Conservation (phyloP, 2,113 vertebrate genomes). For the Leiothrix lutea region DNA sequence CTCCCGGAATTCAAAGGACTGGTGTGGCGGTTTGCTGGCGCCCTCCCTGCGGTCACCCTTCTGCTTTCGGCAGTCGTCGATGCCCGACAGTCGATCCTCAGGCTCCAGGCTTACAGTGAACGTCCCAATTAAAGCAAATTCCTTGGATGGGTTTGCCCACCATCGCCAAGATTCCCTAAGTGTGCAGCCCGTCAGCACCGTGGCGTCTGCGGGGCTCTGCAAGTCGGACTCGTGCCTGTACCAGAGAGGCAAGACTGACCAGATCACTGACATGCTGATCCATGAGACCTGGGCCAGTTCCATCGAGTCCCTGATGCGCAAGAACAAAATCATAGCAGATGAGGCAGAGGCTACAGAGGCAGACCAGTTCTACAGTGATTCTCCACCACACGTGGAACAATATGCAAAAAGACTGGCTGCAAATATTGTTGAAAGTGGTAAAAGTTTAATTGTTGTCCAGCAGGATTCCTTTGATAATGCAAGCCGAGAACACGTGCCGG, state of each 20-base stretch:
- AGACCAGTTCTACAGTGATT: slow-evolving; percentile 67
- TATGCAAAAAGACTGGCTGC: slow-evolving; percentile 79
- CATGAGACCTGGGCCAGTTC: slow-evolving; percentile 94
- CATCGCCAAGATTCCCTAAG: slow-evolving; percentile 81
- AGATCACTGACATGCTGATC: slow-evolving; percentile 92
- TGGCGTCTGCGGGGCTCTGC: slow-evolving; percentile 84
- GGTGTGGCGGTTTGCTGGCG: slow-evolving; percentile 82
- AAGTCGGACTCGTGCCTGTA: slow-evolving; percentile 96
- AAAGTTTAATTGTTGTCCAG: slow-evolving; percentile 68
- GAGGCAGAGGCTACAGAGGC: slow-evolving; percentile 72
- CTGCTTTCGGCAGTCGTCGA: slow-evolving; percentile 89
- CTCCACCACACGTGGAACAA: slow-evolving; percentile 77
- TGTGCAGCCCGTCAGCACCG: slow-evolving; percentile 74
- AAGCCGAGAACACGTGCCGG: slow-evolving; percentile 53
- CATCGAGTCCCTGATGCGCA: slow-evolving; percentile 94
- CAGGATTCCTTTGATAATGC: slow-evolving; percentile 69
- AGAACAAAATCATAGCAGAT: slow-evolving; percentile 92
- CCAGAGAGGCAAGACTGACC: slow-evolving; percentile 84
- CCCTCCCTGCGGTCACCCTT: slow-evolving; percentile 81
- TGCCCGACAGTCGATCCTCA: slow-evolving; percentile 86
- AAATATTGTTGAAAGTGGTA: slow-evolving; percentile 82
- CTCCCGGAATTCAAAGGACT: slow-evolving; percentile 83
- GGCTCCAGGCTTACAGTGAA: slow-evolving; percentile 86
- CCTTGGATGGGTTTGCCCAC: slow-evolving; percentile 89
- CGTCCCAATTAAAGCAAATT: slow-evolving; percentile 91